Base-by-base conservation (phyloP, 2,888 invertebrate species). In the Oscheius sp. region DNA sequence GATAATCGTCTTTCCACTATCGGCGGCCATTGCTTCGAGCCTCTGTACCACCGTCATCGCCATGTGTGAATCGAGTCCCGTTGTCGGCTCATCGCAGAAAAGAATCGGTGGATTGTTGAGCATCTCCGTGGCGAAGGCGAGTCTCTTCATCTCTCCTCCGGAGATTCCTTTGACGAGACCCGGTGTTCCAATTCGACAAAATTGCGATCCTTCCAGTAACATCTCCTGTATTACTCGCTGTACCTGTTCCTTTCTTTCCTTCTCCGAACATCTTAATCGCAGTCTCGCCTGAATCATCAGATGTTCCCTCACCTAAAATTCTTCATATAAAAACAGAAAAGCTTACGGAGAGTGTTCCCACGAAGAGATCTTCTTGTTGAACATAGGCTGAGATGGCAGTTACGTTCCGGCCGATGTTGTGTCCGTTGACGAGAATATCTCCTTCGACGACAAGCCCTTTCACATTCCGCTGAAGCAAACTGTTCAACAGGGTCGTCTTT, bases 31-130 rank as follows among this genome's bases (percentile, higher is more conserved):
- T 14, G 63, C 63, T 47, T 79, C 80, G 28, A 80, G 64, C 1
- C 72, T 68, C 69, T 74, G 63, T 62, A 94, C 91, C 1, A 95
- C 93, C 87, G 92, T 94, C 85, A 93, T 91, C 0, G 96, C 95
- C 94, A 95, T 95, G 84, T 93, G 95, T 0, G 95, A 94, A 87
- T 97, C 96, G 69, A 97, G 89, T 1, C 95, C 81, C 0, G 95
- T 95, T n/a, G 96, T 96, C 0, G 95, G 95, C 85, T 96, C 96
- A 84, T 96, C 96, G 86, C 95, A 95, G 86, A 96, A 94, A 90
- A 97, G 91, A 49, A 96, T 89, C 0, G 93, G 92, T 0, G 96
- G 96, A 88, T 96, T 93, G 0, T 94, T 95, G 56, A 96, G 89
- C 2, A 95, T 77, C 89, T 96, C 97, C 14, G 94, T 92, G 28